Base-by-base conservation (phyloP, 2,888 invertebrate species). In the Elmis aenea region DNA sequence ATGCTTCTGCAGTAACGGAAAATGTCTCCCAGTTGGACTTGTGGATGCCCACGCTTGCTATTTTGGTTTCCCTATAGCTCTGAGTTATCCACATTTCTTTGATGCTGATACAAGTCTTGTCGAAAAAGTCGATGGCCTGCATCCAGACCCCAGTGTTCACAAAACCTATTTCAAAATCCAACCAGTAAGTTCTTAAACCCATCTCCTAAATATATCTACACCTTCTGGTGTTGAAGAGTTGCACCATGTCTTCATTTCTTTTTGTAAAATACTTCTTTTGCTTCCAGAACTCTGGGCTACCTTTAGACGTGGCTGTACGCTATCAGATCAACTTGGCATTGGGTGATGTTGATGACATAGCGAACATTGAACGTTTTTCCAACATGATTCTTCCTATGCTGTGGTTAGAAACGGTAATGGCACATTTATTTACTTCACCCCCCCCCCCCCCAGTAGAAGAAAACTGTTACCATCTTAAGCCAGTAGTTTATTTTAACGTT, bases 361-460 rank as follows among this genome's bases (percentile, higher is more conserved):
- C 76, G 1, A 76, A 83, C 52, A 76, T 79, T 1, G 76, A 75
- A 2, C 72, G 68, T 34, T 88, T 91, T 58, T 72, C 81, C 31
- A 71, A 87, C 50, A 70, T 85, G 62, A 77, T 85, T 6, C 67
- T 90, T 2, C 92, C 92, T 0, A 70, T 91, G 59, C 69, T 91
- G 2, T 92, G 91, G 91, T 88, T 88, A 48, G 90, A 91, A 75
- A 87, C 88, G 61, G 91, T 90, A 76, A 85, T 87, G 13, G n/a
- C n/a, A n/a, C n/a, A n/a, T n/a, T n/a, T n/a, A n/a, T n/a, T n/a
- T n/a, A n/a, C n/a, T n/a, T n/a, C n/a, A n/a, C n/a, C n/a, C n/a
- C n/a, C n/a, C n/a, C n/a, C n/a, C 15, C 16, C 16, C 13, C 9
- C 5, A 1, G 1, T 12, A 26, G 13, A 6, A 20, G 21, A 1